Percentiles rank a stretch among this genome's conserved stretches.
phyloP scores from a whole-genome alignment of 2,113 vertebrate genomes.

The Chiloscyllium plagiosum region DNA sequence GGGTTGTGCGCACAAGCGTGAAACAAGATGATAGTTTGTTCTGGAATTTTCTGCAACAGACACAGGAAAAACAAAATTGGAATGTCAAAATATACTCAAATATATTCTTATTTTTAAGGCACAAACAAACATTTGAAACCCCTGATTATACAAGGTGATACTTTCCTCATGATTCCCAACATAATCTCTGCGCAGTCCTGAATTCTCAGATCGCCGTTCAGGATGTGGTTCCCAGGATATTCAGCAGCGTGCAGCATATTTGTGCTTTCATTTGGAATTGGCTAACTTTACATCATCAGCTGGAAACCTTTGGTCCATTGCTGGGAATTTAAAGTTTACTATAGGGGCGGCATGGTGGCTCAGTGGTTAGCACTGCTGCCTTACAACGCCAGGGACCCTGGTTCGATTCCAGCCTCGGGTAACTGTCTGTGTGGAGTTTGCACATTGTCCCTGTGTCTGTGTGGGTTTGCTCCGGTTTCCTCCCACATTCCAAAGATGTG shows the following conservation, averaged over 20 bases:
- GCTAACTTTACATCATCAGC: neutral
- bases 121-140: neutral
- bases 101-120: neutral
- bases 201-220: neutral
- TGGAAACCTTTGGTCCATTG: neutral
- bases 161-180: neutral
- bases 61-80: neutral
- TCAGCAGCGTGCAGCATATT: neutral
- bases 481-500: too few relatives aligned
- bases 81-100: neutral
- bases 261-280: neutral
- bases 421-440: too few relatives aligned
- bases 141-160: neutral
- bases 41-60: constrained; percentile 80
- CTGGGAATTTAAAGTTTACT: neutral
- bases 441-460: too few relatives aligned
- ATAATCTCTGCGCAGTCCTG: neutral
- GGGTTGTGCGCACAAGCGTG: constrained; percentile 97
- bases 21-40: constrained; percentile 80
- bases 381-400: too few relatives aligned
- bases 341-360: too few relatives aligned
- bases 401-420: too few relatives aligned
- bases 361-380: too few relatives aligned
- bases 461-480: too few relatives aligned
- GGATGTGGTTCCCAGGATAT: neutral